Evolutionary conservation across 2,797 vertebrate species (phyloP).

Genomic region (Rhinogobio ventralis): DNA sequence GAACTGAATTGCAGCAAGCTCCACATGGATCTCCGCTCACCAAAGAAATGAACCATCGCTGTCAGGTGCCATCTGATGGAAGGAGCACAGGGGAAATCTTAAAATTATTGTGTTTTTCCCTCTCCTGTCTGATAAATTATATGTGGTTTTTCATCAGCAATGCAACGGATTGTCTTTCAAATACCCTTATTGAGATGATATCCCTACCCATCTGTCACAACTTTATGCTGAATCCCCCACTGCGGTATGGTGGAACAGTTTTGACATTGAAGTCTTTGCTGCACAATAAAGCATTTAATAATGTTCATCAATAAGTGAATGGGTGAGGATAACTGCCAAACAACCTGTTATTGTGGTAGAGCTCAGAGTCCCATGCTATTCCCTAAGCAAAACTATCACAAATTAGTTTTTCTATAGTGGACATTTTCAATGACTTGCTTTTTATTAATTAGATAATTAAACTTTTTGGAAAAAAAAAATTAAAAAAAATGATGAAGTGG

Average conservation of each 20-base stretch:
- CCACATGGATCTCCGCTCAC: slow-evolving; percentile 34
- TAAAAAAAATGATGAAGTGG: background rate
- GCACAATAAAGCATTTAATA: slow-evolving; percentile 36
- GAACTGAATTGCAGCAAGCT: slow-evolving; percentile 33
- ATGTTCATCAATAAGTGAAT: slow-evolving; percentile 16
- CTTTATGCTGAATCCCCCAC: slow-evolving; percentile 44
- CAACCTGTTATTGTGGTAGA: slow-evolving; percentile 12
- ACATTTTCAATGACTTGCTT: background rate
- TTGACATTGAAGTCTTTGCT: slow-evolving; percentile 51
- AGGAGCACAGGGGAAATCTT: slow-evolving; percentile 52
- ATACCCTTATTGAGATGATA: slow-evolving; percentile 58
- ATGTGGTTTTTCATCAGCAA: slow-evolving; percentile 35
- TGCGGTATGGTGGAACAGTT: slow-evolving; percentile 27
- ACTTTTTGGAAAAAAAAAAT: background rate
- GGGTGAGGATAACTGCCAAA: slow-evolving; percentile 32
- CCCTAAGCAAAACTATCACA: slow-evolving; percentile 19
- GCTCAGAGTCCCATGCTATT: background rate
- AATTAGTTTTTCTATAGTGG: background rate
- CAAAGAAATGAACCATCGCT: slow-evolving; percentile 49
- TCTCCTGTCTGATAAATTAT: slow-evolving; percentile 35
- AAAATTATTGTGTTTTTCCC: slow-evolving; percentile 45
- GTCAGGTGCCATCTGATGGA: slow-evolving; percentile 53
- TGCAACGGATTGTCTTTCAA: slow-evolving; percentile 60
- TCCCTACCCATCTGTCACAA: slow-evolving; percentile 57
- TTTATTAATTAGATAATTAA: background rate